phyloP scores from a whole-genome alignment of 2,888 invertebrate species.

The Ophion ventricosus region DNA sequence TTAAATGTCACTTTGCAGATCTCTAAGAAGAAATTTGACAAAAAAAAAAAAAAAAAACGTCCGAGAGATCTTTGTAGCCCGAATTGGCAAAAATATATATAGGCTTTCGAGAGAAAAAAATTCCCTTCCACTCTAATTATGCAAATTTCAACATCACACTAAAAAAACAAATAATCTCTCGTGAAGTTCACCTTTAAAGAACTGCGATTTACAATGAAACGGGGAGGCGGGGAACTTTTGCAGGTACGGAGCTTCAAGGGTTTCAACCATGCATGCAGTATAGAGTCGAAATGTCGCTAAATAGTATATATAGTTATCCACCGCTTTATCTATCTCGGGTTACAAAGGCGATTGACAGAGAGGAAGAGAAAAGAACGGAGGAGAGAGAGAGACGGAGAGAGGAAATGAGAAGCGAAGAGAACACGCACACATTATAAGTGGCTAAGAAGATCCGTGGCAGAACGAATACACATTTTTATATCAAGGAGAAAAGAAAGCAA shows the following conservation, averaged over 20 bases:
- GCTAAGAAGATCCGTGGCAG: slow-evolving; percentile 14
- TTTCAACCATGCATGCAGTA: slow-evolving; percentile 56
- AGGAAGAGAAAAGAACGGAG: slow-evolving; percentile 19
- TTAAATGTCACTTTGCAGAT: too few relatives aligned
- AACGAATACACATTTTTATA: slow-evolving; percentile 30
- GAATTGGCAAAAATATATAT: too few relatives aligned
- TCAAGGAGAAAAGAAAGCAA: neutral
- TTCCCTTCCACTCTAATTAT: too few relatives aligned
- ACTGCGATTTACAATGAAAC: too few relatives aligned
- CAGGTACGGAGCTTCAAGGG: slow-evolving; percentile 55
- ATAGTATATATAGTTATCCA: neutral
- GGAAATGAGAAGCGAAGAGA: slow-evolving; percentile 15
- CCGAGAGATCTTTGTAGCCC: too few relatives aligned
- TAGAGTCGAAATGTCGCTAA: slow-evolving; percentile 50
- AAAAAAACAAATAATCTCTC: too few relatives aligned
- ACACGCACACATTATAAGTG: too few relatives aligned
- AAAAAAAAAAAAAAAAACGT: too few relatives aligned
- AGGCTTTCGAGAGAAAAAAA: too few relatives aligned
- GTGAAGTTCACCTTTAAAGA: too few relatives aligned
- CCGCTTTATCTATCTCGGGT: slow-evolving; percentile 33
- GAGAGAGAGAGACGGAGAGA: slow-evolving; percentile 1
- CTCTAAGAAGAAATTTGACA: too few relatives aligned
- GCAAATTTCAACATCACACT: too few relatives aligned
- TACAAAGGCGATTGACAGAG: slow-evolving; percentile 34
- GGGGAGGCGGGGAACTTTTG: neutral